Conservation (phyloP, 2,797 vertebrate genomes). For the Brachymystax lenok region DNA sequence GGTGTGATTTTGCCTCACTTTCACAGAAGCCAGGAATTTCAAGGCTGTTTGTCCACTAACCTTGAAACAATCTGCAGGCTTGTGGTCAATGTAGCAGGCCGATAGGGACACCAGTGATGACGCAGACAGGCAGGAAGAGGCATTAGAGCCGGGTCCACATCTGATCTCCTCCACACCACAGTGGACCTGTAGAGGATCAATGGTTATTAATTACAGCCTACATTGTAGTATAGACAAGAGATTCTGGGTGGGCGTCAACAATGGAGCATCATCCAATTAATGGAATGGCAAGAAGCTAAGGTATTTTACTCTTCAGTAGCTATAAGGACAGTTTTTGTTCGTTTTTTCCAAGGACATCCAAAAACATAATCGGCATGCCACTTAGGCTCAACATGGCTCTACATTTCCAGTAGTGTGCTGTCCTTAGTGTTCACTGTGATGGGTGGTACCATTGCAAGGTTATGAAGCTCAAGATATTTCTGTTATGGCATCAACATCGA, state of each 20-base stretch:
- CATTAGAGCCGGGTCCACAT: not conserved
- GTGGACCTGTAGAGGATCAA: not conserved
- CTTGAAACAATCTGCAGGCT: not conserved
- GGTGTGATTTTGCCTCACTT: not conserved
- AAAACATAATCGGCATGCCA: not conserved
- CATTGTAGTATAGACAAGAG: not conserved
- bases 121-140: conserved; percentile 4
- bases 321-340: not conserved
- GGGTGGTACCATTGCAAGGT: not conserved
- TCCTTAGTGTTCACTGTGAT: not conserved
- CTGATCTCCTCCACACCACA: conserved; percentile 8
- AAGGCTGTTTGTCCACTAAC: not conserved
- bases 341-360: not conserved
- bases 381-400: not conserved
- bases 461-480: too few species aligned
- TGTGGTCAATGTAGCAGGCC: conserved; percentile 5
- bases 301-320: not conserved
- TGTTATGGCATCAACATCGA: too few species aligned
- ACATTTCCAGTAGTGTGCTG: not conserved
- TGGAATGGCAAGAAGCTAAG: not conserved
- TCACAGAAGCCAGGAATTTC: not conserved
- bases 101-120: conserved; percentile 5
- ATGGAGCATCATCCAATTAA: not conserved
- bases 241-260: not conserved
- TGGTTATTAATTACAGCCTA: not conserved